Conservation (phyloP, 2,797 vertebrate species). For the Amblyraja radiata region DNA sequence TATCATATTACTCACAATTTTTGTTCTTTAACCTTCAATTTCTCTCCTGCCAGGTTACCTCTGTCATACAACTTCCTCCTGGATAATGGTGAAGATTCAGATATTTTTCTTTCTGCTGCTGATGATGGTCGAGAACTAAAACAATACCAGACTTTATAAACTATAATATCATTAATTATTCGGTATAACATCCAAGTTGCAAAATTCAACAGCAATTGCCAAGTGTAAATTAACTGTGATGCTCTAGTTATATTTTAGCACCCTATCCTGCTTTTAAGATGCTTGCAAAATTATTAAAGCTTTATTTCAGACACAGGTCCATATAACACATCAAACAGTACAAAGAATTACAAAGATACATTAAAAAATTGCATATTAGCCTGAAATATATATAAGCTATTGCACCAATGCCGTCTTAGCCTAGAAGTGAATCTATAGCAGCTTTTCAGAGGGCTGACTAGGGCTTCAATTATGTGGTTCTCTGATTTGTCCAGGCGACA, state of each 20-base stretch:
- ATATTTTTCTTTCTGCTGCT: slow-evolving; percentile 66
- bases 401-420: too few relatives aligned
- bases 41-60: slow-evolving; percentile 53
- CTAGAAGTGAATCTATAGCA: too few relatives aligned
- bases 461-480: too few relatives aligned
- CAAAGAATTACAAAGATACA: too few relatives aligned
- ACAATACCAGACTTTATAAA: slow-evolving; percentile 31
- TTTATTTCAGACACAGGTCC: too few relatives aligned
- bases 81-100: slow-evolving; percentile 76
- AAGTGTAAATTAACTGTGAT: neutral
- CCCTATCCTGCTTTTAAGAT: neutral
- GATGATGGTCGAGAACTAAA: slow-evolving; percentile 69
- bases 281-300: too few relatives aligned
- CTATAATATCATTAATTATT: neutral
- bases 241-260: neutral
- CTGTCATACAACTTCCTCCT: slow-evolving; percentile 75
- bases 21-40: slow-evolving; percentile 80
- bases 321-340: too few relatives aligned
- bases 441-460: too few relatives aligned
- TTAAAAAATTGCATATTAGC: too few relatives aligned
- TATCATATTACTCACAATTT: slow-evolving; percentile 66
- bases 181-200: neutral
- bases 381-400: too few relatives aligned
- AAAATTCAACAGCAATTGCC: neutral
- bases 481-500: too few relatives aligned